These are phyloP conservation scores for Oplegnathus fasciatus DNA, from an alignment of 2,113 vertebrate species.

Conservation along the genomic window DNA sequence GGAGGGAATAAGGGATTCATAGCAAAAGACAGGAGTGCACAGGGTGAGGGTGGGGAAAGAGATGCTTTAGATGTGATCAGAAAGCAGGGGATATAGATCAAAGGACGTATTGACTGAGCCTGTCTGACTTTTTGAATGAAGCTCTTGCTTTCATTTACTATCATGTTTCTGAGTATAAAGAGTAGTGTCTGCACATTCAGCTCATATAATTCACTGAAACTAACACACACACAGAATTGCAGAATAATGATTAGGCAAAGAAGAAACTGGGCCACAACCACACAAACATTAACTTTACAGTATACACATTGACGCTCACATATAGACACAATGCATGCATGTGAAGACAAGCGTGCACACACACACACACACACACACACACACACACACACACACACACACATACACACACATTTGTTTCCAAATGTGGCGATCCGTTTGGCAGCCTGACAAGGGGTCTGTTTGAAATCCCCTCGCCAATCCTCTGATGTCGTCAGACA, in stretches of 20 bases:
- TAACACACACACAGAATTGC: too few species aligned
- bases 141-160: not conserved
- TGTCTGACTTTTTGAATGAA: not conserved
- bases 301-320: not conserved
- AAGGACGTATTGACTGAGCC: not conserved
- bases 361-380: too few species aligned
- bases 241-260: not conserved
- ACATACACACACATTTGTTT: conserved; percentile 18
- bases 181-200: not conserved
- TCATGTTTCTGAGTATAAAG: not conserved
- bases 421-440: conserved; percentile 24
- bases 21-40: not conserved
- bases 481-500: conserved; percentile 75
- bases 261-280: not conserved
- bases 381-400: not conserved
- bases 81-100: not conserved
- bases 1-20: not conserved
- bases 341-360: too few species aligned
- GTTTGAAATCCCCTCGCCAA: conserved; percentile 68
- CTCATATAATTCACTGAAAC: not conserved
- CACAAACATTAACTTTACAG: not conserved
- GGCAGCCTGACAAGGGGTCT: conserved; percentile 44
- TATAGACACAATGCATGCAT: not conserved
- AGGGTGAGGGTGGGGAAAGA: not conserved
- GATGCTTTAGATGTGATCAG: not conserved